A percentile compares a stretch with the other conserved stretches of the same genome.
Evolutionary conservation across 2,888 invertebrate genomes (phyloP).

Genomic region (Philaethria dido): DNA sequence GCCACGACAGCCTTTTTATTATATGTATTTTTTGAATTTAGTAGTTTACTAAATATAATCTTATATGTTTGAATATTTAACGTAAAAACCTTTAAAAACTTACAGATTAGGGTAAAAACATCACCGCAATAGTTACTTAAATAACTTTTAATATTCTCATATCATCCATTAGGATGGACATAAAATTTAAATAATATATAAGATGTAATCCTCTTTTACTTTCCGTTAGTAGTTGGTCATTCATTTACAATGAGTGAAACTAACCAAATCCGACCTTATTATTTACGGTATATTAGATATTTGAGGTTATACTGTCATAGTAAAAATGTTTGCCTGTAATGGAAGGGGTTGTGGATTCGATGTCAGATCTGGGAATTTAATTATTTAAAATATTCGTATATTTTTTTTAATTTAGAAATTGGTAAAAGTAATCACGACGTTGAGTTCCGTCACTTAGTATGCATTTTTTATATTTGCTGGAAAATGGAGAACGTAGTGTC

Average conservation of each 20-base stretch:
- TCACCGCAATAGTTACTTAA: not conserved
- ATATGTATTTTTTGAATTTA: too few relatives aligned
- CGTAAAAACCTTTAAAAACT: not conserved
- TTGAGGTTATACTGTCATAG: too few relatives aligned
- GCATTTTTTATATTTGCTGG: too few relatives aligned
- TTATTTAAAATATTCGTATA: too few relatives aligned
- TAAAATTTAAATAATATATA: slow-evolving; percentile 24
- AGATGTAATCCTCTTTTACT: slow-evolving; percentile 20
- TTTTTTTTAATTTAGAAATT: too few relatives aligned
- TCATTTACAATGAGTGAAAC: slow-evolving; percentile 30
- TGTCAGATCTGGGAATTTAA: too few relatives aligned
- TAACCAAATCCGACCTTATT: slow-evolving; percentile 33
- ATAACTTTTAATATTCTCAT: slow-evolving; percentile 1
- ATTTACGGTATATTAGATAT: slow-evolving; percentile 27
- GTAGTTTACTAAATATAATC: too few relatives aligned
- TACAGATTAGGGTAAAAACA: not conserved
- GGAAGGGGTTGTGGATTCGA: not conserved
- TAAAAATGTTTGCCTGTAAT: not conserved
- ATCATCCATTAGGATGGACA: slow-evolving; percentile 10
- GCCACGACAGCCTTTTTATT: too few relatives aligned
- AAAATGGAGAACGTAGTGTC: too few relatives aligned
- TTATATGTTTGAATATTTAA: too few relatives aligned
- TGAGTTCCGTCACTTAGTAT: too few relatives aligned
- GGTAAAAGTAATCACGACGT: too few relatives aligned
- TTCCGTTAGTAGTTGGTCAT: slow-evolving; percentile 6